Evolutionary conservation across 2,888 invertebrate species (phyloP).

Genomic region (Oligia strigilis): DNA sequence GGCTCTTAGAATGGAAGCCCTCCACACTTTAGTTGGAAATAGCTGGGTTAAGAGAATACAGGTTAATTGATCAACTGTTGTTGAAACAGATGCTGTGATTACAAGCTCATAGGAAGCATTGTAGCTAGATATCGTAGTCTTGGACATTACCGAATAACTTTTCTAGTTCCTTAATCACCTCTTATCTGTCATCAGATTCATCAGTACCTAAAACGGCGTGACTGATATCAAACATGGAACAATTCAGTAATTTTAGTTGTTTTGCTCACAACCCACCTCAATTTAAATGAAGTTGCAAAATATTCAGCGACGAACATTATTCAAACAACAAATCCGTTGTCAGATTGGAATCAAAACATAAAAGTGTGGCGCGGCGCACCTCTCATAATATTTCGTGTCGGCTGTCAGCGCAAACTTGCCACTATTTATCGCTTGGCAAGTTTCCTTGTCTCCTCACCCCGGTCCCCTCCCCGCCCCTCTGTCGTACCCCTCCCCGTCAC

Average conservation of each 20-base stretch:
- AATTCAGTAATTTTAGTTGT: background rate
- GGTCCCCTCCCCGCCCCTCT: slow-evolving; percentile 25
- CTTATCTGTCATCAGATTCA: background rate
- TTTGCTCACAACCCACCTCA: background rate
- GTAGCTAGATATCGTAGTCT: background rate
- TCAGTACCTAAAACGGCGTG: background rate
- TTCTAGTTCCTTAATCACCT: background rate
- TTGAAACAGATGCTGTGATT: background rate
- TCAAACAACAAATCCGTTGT: slow-evolving; percentile 58
- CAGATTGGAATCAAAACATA: slow-evolving; percentile 71
- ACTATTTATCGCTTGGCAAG: slow-evolving; percentile 73
- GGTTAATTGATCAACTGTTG: background rate
- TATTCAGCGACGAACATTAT: slow-evolving; percentile 41
- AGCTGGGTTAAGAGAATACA: background rate
- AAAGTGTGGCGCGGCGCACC: slow-evolving; percentile 61
- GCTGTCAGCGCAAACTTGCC: slow-evolving; percentile 73
- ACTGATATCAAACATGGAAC: background rate
- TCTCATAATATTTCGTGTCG: slow-evolving; percentile 73
- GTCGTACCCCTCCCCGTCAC: slow-evolving; percentile 11
- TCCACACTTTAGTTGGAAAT: background rate
- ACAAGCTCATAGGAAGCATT: background rate
- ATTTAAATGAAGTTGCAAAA: slow-evolving; percentile 24
- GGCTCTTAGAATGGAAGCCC: background rate
- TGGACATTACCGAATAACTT: background rate
- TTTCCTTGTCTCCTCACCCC: slow-evolving; percentile 64